A percentile compares a stretch with the other conserved stretches of the same genome.
Conservation (phyloP, 2,113 vertebrate genomes). For the Acanthisitta chloris region DNA sequence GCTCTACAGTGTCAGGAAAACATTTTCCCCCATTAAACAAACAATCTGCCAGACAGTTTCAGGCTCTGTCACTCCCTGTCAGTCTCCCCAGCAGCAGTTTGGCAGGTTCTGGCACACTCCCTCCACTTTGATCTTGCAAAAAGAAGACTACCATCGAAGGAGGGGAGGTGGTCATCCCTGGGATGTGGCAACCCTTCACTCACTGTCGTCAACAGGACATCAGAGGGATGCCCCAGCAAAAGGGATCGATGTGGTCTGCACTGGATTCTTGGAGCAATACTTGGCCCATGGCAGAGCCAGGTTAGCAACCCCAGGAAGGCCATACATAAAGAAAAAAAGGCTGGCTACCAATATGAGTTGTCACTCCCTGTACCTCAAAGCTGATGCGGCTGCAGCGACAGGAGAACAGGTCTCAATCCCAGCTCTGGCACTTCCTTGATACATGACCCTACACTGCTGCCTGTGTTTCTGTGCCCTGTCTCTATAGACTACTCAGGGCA, state of each 20-base stretch:
- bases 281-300: background rate
- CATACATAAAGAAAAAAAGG: background rate
- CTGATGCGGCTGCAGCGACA: background rate
- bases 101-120: background rate
- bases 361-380: background rate
- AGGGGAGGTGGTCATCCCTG: background rate
- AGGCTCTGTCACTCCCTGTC: conserved; percentile 48
- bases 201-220: background rate
- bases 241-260: background rate
- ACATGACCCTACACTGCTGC: background rate
- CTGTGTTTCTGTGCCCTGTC: background rate
- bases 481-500: background rate
- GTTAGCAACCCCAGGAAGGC: background rate
- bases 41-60: conserved; percentile 55
- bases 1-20: conserved; percentile 39
- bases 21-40: conserved; percentile 55
- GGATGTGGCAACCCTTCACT: background rate
- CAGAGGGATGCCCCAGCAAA: background rate
- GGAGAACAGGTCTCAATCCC: background rate
- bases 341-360: background rate
- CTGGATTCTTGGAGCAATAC: background rate
- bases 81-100: conserved; percentile 12
- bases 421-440: background rate
- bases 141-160: background rate
- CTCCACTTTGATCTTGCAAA: background rate